Evolutionary conservation across 2,113 vertebrate genomes (phyloP).

Genomic region (Xerus inauris): DNA sequence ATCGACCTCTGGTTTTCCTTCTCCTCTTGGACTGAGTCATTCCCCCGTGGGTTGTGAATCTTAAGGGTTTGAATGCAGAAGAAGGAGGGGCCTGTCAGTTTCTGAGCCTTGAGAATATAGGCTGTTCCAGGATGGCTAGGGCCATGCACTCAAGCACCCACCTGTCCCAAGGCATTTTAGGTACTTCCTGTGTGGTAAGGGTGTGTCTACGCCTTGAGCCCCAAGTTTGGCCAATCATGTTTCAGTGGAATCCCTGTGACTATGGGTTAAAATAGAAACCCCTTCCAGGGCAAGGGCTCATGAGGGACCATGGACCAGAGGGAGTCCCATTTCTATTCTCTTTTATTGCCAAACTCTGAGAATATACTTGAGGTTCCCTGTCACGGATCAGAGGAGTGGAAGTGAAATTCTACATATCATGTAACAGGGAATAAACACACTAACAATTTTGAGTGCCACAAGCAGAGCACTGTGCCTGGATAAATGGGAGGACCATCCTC

Average conservation of each 20-base stretch:
- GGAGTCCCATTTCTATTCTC: neutral
- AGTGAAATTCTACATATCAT: neutral
- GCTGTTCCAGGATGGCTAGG: neutral
- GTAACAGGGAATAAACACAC: neutral
- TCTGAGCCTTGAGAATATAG: neutral
- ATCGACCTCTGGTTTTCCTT: neutral
- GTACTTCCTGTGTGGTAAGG: neutral
- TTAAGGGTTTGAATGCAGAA: neutral
- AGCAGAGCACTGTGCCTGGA: neutral
- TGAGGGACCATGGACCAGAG: accelerated
- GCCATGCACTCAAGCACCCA: neutral
- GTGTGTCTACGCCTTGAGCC: neutral
- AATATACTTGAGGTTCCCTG: neutral
- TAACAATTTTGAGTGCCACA: neutral
- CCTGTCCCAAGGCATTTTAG: neutral
- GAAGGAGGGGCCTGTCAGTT: neutral
- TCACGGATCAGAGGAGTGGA: neutral
- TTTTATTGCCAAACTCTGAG: neutral
- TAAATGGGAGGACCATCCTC: accelerated
- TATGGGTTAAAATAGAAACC: neutral
- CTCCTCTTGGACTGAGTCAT: neutral
- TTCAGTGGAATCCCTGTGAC: neutral
- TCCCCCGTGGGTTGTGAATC: neutral
- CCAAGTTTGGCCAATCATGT: too few species aligned
- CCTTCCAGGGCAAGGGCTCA: neutral